Base-by-base conservation (phyloP, 1,140 invertebrate species). In the Zaprionus gabonicus region DNA sequence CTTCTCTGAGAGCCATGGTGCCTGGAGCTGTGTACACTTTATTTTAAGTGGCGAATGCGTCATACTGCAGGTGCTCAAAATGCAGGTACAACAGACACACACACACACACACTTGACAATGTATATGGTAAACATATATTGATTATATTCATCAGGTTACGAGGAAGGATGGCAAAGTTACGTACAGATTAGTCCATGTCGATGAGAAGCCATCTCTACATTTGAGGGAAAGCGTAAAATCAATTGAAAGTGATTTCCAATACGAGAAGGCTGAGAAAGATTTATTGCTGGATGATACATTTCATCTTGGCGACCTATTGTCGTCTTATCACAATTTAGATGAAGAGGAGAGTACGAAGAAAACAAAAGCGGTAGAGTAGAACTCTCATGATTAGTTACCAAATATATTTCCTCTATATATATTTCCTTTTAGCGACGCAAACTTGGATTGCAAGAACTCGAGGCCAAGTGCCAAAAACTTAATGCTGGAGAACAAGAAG, bases 41-140 rank as follows among this genome's bases (percentile, higher is more conserved):
- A 76, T 93, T 2, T 62, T 93, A 3, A 93, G 92, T 56, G 92
- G 92, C 12, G 85, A 93, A 57, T 92, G 92, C 17, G 80, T 82
- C 3, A 73, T 93, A 5, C 57, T 93, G n/a, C 92, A 93, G 60
- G 90, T 83, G 56, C 80, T 93, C 6, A 82, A 93, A 59, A 74
- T 93, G 70, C 71, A 60, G 67, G 91, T 91, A 36, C 7, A 6
- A n/a, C 6, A 73, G 49, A 3, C 23, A 23, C 6, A 28, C n/a
- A 46, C 7, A 41, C 15, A 23, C 6, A 28, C n/a, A 46, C 7
- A 41, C 15, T 12, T 3, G 31, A 28, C 25, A 25, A 17, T 15
- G 6, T 36, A 46, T 25, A 7, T 2, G 4, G 10, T 13, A 17
- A 3, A 25, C 13, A 7, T 10, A 49, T 23, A 46, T n/a, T n/a